Evolutionary conservation across 2,113 vertebrate species (phyloP).

Genomic region (Zosterops hypoxanthus): DNA sequence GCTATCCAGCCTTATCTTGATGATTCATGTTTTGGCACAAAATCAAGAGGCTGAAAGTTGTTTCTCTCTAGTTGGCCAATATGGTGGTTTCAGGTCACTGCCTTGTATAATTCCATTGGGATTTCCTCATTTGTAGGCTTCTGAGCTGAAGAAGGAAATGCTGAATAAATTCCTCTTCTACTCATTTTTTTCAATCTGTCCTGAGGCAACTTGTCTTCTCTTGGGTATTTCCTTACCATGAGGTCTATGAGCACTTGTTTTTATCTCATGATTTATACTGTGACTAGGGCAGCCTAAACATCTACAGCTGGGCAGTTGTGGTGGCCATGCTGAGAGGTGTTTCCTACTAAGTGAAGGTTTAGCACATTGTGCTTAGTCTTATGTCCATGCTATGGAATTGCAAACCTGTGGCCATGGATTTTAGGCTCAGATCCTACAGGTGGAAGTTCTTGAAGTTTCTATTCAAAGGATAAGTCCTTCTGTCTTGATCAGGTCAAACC

Average conservation of each 20-base stretch:
- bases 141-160: background rate
- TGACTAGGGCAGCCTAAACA: background rate
- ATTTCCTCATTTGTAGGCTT: background rate
- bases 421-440: background rate
- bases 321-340: background rate
- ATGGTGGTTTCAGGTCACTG: background rate
- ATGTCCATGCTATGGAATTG: background rate
- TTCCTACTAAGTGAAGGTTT: background rate
- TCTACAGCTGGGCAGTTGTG: background rate
- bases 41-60: background rate
- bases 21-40: background rate
- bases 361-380: fast-evolving
- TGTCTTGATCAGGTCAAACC: background rate
- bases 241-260: background rate
- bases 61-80: background rate
- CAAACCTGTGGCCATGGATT: background rate
- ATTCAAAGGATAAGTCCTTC: background rate
- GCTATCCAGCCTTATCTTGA: background rate
- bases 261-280: background rate
- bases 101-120: background rate
- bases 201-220: background rate
- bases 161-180: background rate
- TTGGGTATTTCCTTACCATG: background rate
- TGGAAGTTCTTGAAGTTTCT: background rate
- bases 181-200: background rate